These are phyloP conservation scores for Muscicapa adusta DNA, from an alignment of 2,113 vertebrate species.

Conservation along the genomic window DNA sequence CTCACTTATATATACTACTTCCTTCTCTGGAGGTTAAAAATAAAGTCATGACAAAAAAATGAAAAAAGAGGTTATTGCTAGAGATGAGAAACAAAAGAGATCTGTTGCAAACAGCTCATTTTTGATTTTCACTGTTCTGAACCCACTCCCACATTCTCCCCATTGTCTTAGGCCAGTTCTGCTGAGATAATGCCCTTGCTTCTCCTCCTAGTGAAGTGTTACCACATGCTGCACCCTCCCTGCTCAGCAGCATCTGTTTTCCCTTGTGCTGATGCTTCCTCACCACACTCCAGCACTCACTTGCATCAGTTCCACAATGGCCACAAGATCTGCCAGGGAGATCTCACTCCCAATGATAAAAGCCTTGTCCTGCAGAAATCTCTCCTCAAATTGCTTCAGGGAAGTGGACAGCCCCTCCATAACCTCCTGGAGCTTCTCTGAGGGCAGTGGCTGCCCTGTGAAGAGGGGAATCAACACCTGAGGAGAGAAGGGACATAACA, in stretches of 20 bases:
- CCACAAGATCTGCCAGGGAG: conserved; percentile 88
- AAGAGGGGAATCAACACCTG: conserved; percentile 79
- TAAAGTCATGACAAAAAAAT: neutral
- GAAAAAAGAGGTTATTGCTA: neutral
- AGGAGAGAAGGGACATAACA: neutral
- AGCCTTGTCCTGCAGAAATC: conserved; percentile 82
- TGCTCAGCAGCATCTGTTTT: neutral
- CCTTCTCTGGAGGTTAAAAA: neutral
- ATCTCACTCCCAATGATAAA: conserved; percentile 81
- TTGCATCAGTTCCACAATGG: conserved; percentile 89
- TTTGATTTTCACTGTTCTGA: neutral
- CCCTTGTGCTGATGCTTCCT: neutral
- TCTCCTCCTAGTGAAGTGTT: neutral
- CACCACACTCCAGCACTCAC: conserved; percentile 51
- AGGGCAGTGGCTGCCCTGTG: conserved; percentile 70
- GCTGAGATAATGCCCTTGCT: neutral
- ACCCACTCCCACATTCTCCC: neutral
- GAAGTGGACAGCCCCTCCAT: conserved; percentile 75
- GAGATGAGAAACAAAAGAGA: neutral
- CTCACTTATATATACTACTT: neutral
- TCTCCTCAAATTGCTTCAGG: conserved; percentile 78
- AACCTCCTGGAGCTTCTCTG: conserved; percentile 77
- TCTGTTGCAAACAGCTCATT: neutral
- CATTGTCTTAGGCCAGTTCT: neutral
- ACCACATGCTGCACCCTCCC: neutral